A percentile compares a stretch with the other conserved stretches of the same genome.
phyloP scores from a whole-genome alignment of 2,888 invertebrate species.

The Crematogaster levior region DNA sequence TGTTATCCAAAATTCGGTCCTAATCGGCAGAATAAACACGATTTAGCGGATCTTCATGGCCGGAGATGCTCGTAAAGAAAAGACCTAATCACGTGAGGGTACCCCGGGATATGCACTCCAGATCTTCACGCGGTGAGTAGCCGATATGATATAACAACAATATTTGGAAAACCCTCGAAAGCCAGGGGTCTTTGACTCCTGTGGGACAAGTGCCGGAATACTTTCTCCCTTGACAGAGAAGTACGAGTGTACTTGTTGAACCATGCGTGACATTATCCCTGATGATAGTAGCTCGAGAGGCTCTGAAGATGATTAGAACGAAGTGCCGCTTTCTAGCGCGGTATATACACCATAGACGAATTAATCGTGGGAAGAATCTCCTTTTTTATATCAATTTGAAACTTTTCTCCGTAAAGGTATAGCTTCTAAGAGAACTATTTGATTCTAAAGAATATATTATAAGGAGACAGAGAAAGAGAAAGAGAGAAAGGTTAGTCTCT shows the following conservation, averaged over 20 bases:
- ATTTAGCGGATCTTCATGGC: slow-evolving; percentile 21
- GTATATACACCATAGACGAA: slow-evolving; percentile 30
- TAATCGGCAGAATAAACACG: slow-evolving; percentile 63
- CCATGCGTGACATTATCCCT: slow-evolving; percentile 71
- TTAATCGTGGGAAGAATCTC: slow-evolving; percentile 67
- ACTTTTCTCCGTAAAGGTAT: neutral
- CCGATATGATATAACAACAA: slow-evolving; percentile 75
- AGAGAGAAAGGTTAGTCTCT: no score
- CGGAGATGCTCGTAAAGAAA: slow-evolving; percentile 48
- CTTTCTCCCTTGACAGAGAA: slow-evolving; percentile 64
- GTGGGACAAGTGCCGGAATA: slow-evolving; percentile 65
- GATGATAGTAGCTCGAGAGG: slow-evolving; percentile 75
- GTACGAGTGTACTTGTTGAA: slow-evolving; percentile 67
- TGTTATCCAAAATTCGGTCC: neutral
- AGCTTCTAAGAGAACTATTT: neutral
- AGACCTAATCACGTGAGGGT: slow-evolving; percentile 32
- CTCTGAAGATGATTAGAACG: slow-evolving; percentile 64
- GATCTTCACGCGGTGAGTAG: slow-evolving; percentile 42
- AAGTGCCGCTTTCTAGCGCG: slow-evolving; percentile 57
- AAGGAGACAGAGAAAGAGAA: no score
- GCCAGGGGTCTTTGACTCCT: slow-evolving; percentile 74
- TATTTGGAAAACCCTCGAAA: slow-evolving; percentile 79
- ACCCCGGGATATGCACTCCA: slow-evolving; percentile 11
- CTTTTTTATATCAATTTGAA: slow-evolving; percentile 20
- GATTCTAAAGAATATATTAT: neutral